phyloP scores from a whole-genome alignment of 1,140 invertebrate species.

The Neotoxoptera formosana region DNA sequence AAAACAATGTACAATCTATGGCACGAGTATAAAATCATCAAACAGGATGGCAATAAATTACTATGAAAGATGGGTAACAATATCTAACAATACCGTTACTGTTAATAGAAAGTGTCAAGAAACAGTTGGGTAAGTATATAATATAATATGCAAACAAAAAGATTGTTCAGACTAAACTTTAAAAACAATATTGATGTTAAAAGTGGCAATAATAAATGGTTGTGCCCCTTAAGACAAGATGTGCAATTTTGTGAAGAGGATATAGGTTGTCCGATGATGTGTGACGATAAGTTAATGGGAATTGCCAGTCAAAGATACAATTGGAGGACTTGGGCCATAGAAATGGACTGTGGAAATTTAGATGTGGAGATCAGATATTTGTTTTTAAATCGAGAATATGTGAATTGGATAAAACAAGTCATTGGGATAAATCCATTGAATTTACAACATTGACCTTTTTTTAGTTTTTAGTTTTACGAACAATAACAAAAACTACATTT shows the following conservation, averaged over 20 bases:
- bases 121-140: background rate
- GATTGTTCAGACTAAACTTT: background rate
- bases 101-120: background rate
- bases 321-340: background rate
- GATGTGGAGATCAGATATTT: conserved; percentile 29
- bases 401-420: conserved; percentile 11
- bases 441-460: background rate
- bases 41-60: background rate
- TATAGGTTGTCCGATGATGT: conserved; percentile 48
- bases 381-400: background rate
- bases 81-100: conserved; percentile 15
- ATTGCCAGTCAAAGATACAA: conserved; percentile 46
- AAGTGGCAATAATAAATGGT: background rate
- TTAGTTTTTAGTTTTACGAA: conserved; percentile 3
- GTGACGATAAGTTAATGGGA: conserved; percentile 27
- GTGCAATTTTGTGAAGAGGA: conserved; percentile 49
- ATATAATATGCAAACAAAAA: background rate
- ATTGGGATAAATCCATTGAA: background rate
- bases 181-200: background rate
- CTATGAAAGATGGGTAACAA: conserved; percentile 21
- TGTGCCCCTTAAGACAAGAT: background rate
- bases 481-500: background rate
- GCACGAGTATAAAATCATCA: background rate
- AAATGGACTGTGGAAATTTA: conserved; percentile 32
- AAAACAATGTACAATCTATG: background rate